Evolutionary conservation across 2,113 vertebrate species (phyloP), one percentile per base, ranked within the genome.

Genomic region (Alces alces): DNA sequence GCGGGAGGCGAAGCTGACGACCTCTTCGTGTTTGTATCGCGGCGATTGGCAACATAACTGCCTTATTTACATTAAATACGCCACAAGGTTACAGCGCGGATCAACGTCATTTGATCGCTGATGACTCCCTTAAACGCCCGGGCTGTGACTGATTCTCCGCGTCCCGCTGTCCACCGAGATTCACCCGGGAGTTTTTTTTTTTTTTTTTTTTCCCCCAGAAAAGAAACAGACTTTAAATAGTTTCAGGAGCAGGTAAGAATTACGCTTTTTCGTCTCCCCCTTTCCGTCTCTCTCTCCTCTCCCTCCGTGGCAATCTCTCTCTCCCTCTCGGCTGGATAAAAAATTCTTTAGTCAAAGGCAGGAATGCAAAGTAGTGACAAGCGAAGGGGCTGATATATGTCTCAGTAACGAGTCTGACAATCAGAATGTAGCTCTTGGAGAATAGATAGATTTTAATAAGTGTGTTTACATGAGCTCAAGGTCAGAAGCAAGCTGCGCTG

Each of bases 21-120:
- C 99, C 99, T 99, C 99, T 99, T 97, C 98, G 99, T 99, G 99
- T 99, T 99, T 99, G 99, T 99, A 98, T 99, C 99, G 98, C 98
- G 97, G 99, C 99, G 99, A 99, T 99, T 99, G 99, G 99, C 99
- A 99, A 99, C 99, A 99, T 99, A 99, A 99, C 99, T 99, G 99
- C 99, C 99, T 99, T 99, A 99, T 99, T 99, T 99, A 99, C 99
- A 99, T 99, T 99, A 99, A 99, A 99, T 99, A 99, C 99, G 99
- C 99, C 99, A 99, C 99, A 99, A 99, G 99, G 99, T 99, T 99
- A 99, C 99, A 99, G 99, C 99, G 99, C 99, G 99, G 99, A 99
- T 99, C 99, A 99, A 99, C 99, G 99, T 99, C 99, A 99, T 99
- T 99, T 99, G 99, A 99, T 99, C 99, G 99, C 99, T 99, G 99